Base-by-base conservation (phyloP, 2,888 invertebrate species). In the Noctua janthe region DNA sequence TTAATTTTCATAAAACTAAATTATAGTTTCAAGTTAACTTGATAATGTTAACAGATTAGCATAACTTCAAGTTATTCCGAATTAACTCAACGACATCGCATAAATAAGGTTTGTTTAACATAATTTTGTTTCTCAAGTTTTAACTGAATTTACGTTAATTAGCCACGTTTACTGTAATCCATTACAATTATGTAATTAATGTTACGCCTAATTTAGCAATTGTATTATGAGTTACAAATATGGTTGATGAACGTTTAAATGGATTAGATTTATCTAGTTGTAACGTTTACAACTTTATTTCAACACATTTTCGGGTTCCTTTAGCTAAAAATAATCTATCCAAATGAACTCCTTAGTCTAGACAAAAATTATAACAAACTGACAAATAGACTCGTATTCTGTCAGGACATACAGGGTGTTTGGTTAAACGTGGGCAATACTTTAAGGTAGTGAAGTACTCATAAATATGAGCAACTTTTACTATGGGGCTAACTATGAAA, bases 51-150 rank as follows among this genome's bases (percentile, higher is more conserved):
- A 88, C 15, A 75, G 62, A 82, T 88, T 86, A 88, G 66, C 70
- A 81, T 86, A 78, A 86, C 77, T 86, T 88, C 43, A 88, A 86
- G 59, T 88, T 86, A 86, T 88, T 74, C 74, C 23, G 43, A 73
- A 82, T 82, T 78, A 78, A 88, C 85, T 75, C 43, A 75, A 77
- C 85, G 70, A 71, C 74, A 88, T 77, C 70, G 82, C 73, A 88
- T 86, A 88, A 86, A 86, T 86, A 86, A 77, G 67, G 72, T 74
- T 86, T 74, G 83, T 47, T 82, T 82, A 82, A 88, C 88, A 86
- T 81, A 88, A 86, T 88, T 88, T 75, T 73, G 86, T 85, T 85
- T 85, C 88, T 81, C 74, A 85, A 85, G 74, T 81, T 86, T 59
- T 71, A 86, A 86, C 72, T 76, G n/a, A 82, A 82, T 88, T 86